These are phyloP conservation scores for Euzetes globulus DNA, from an alignment of 2,888 invertebrate species.

Conservation along the genomic window DNA sequence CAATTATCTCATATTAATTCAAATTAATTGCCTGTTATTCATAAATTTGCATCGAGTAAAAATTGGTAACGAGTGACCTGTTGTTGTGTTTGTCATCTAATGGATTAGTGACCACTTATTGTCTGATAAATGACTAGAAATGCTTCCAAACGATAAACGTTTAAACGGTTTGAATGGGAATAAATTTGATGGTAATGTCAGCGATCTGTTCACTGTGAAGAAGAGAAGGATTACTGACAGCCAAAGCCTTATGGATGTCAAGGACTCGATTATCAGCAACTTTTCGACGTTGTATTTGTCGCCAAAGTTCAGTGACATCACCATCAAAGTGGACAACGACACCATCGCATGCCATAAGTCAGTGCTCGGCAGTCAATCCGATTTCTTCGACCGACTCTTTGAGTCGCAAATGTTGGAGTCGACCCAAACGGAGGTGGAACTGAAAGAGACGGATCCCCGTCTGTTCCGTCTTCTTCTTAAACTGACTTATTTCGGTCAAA, in stretches of 20 bases:
- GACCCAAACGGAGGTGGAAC: not conserved
- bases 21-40: too few relatives aligned
- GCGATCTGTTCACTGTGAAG: not conserved
- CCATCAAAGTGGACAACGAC: constrained; percentile 16
- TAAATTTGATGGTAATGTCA: not conserved
- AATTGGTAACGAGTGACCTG: too few relatives aligned
- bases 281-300: constrained; percentile 11
- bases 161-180: not conserved
- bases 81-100: too few relatives aligned
- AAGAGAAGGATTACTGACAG: not conserved
- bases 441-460: constrained; percentile 29
- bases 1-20: too few relatives aligned
- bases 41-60: too few relatives aligned
- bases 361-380: constrained; percentile 21
- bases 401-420: constrained; percentile 25
- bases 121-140: not conserved
- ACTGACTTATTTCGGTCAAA: constrained; percentile 8
- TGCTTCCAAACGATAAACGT: not conserved
- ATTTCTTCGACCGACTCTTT: constrained; percentile 27
- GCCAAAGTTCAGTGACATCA: not conserved
- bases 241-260: not conserved
- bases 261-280: constrained; percentile 6
- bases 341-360: constrained; percentile 18
- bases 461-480: constrained; percentile 19
- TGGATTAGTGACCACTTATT: too few relatives aligned